phyloP scores from a whole-genome alignment of 2,888 invertebrate genomes.

The Antheraea yamamai region DNA sequence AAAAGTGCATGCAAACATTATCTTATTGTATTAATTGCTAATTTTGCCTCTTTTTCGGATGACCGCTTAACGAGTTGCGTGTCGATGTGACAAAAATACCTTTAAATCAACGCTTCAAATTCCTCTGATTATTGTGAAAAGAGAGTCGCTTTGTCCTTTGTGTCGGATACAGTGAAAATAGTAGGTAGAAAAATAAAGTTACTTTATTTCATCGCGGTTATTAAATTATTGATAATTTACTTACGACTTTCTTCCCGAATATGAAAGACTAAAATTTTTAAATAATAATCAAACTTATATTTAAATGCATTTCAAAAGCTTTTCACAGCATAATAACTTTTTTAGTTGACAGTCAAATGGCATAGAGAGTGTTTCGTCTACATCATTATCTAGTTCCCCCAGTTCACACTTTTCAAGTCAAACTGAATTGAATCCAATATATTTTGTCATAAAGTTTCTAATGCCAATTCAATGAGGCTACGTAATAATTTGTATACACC shows the following conservation, averaged over 20 bases:
- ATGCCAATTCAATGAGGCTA: constrained; percentile 6
- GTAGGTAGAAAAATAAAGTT: too few species aligned
- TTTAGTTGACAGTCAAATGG: constrained; percentile 41
- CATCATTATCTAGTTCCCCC: constrained; percentile 59
- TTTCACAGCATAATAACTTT: constrained; percentile 19
- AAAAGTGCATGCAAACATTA: background rate
- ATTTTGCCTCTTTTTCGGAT: too few species aligned
- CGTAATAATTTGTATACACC: constrained; percentile 45
- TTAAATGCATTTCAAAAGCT: constrained; percentile 10
- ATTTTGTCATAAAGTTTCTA: background rate
- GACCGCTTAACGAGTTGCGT: too few species aligned
- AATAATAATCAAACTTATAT: constrained; percentile 8
- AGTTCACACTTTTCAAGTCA: constrained; percentile 9
- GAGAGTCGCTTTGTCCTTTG: too few species aligned
- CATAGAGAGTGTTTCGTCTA: constrained; percentile 52
- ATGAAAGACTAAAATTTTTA: background rate
- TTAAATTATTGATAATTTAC: background rate
- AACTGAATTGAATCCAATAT: constrained; percentile 19
- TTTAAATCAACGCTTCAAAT: too few species aligned
- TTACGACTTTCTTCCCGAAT: background rate
- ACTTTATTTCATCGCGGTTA: too few species aligned
- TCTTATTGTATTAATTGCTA: background rate
- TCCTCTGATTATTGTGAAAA: too few species aligned
- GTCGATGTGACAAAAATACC: too few species aligned
- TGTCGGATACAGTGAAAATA: too few species aligned